Base-by-base conservation (phyloP, 2,888 invertebrate genomes). In the Apocheima hispidaria region DNA sequence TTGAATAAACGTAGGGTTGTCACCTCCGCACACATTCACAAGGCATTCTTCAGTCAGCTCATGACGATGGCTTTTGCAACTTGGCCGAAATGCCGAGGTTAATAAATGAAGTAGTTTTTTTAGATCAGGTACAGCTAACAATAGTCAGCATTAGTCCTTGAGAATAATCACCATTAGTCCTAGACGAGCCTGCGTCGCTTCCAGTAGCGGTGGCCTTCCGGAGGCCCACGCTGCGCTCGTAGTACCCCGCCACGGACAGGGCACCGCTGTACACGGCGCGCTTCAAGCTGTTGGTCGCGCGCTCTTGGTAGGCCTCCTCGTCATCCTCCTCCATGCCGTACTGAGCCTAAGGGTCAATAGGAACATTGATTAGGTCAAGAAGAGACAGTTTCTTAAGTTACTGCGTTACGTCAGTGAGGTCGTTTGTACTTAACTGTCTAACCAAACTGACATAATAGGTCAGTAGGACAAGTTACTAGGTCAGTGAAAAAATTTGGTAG, bases 321-420 rank as follows among this genome's bases (percentile, higher is more conserved):
- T 97, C 96, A 81, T 96, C 96, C 79, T 97, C 97, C 78, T 97
- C 97, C 97, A 98, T 97, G 1, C 97, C 97, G 77, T 97, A 97
- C 81, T 97, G 96, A 1, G 97, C 97, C 94, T 95, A 6, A 12
- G 14, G 30, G 30, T 30, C 30, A 30, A 12, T 30, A 12, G 3
- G 2, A 30, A 0, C 10, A 10, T 30, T 30, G 2, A 10, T 12
- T 30, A 12, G 30, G 12, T 30, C 12, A 30, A 9, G 0, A 3
- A 30, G 30, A n/a, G 2, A 12, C 10, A 30, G 9, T 30, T n/a
- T n/a, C n/a, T n/a, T 30, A 30, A 30, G 14, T 35, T 6, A 4
- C n/a, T 35, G 14, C 4, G 35, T 2, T 35, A 35, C n/a, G 35
- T 5, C 5, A n/a, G 26, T n/a, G n/a, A n/a, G n/a, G n/a, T n/a